Conservation (phyloP, 2,888 invertebrate species). For the Chromoteleia sp. region DNA sequence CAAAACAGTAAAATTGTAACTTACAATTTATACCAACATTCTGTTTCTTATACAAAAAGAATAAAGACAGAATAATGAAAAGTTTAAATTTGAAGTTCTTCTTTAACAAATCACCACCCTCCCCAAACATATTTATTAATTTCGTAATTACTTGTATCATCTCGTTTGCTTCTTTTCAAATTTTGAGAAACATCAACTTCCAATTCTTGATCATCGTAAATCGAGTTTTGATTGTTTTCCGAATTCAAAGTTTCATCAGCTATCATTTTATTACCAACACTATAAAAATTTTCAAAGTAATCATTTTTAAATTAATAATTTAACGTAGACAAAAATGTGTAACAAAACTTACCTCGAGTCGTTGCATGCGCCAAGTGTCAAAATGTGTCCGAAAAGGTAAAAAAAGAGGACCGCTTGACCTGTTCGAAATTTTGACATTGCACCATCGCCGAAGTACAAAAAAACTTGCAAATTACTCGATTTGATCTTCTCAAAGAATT, state of each 20-base stretch:
- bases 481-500: neutral
- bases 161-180: conserved; percentile 45
- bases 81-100: too few species aligned
- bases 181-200: conserved; percentile 10
- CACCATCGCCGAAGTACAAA: conserved; percentile 4
- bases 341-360: conserved; percentile 27
- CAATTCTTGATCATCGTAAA: conserved; percentile 11
- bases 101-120: too few species aligned
- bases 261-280: neutral
- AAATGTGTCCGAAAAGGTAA: conserved; percentile 2
- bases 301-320: too few species aligned
- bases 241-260: neutral
- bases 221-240: conserved; percentile 4
- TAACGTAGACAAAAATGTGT: too few species aligned
- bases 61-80: too few species aligned
- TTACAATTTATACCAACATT: too few species aligned
- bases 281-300: neutral
- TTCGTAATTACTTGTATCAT: conserved; percentile 34
- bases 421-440: conserved; percentile 20
- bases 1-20: too few species aligned
- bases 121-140: too few species aligned
- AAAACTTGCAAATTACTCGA: neutral
- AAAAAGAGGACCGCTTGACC: conserved; percentile 9
- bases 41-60: too few species aligned
- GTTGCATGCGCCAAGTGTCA: neutral